phyloP scores from a whole-genome alignment of 2,797 vertebrate genomes.

The Paguma larvata region DNA sequence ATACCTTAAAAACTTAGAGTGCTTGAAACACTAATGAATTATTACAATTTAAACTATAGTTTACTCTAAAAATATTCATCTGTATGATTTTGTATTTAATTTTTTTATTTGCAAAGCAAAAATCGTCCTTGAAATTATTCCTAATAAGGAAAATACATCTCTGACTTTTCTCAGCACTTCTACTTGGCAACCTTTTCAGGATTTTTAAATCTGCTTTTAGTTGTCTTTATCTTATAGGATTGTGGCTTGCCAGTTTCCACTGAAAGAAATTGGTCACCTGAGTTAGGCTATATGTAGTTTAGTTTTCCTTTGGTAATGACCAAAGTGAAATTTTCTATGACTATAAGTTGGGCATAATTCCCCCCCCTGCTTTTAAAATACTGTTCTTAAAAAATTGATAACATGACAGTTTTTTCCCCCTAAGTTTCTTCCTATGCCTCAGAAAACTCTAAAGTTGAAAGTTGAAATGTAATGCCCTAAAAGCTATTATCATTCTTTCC shows the following conservation, averaged over 20 bases:
- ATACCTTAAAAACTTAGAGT: constrained; percentile 48
- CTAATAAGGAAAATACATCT: constrained; percentile 36
- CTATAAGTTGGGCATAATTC: constrained; percentile 37
- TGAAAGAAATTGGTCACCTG: constrained; percentile 57
- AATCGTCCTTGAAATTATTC: constrained; percentile 66
- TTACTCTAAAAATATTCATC: constrained; percentile 53
- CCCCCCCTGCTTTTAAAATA: background rate
- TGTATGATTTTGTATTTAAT: constrained; percentile 62
- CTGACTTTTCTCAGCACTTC: constrained; percentile 45
- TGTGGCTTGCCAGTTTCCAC: constrained; percentile 62
- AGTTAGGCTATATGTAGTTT: constrained; percentile 53
- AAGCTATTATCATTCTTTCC: constrained; percentile 41
- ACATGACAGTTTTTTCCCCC: background rate
- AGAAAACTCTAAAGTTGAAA: constrained; percentile 35
- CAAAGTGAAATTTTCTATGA: constrained; percentile 46
- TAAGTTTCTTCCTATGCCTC: background rate
- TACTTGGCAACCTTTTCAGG: constrained; percentile 15
- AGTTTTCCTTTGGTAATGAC: constrained; percentile 61
- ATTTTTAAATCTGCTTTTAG: constrained; percentile 65
- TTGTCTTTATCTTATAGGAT: constrained; percentile 52
- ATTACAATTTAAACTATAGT: constrained; percentile 46
- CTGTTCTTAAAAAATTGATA: constrained; percentile 39
- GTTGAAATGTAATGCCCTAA: constrained; percentile 51
- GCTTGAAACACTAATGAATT: constrained; percentile 37
- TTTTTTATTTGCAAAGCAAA: constrained; percentile 58